Evolutionary conservation across 2,113 vertebrate genomes (phyloP).

Genomic region (Indri indri): DNA sequence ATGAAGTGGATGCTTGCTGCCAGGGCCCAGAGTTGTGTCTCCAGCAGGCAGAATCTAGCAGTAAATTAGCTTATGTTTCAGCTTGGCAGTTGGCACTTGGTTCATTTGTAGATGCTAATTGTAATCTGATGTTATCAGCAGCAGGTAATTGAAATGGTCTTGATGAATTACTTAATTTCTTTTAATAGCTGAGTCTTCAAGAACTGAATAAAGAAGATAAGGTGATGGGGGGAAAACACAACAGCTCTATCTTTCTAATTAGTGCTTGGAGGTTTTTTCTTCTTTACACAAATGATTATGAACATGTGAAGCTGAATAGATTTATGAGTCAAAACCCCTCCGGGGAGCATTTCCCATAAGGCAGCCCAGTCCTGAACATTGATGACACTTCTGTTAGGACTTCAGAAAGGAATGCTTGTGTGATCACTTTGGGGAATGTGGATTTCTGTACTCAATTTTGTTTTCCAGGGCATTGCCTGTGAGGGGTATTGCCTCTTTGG

Average conservation of each 20-base stretch:
- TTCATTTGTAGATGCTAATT: slow-evolving; percentile 90
- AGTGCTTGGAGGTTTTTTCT: slow-evolving; percentile 77
- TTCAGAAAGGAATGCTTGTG: slow-evolving; percentile 30
- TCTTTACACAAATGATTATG: slow-evolving; percentile 75
- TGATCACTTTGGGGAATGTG: neutral
- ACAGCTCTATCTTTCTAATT: slow-evolving; percentile 87
- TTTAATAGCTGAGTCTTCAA: slow-evolving; percentile 93
- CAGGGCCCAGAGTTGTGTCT: slow-evolving; percentile 64
- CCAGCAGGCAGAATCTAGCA: slow-evolving; percentile 70
- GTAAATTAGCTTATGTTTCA: slow-evolving; percentile 85
- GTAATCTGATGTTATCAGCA: slow-evolving; percentile 93
- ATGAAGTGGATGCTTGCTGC: slow-evolving; percentile 71
- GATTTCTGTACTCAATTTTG: neutral
- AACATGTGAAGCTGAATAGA: slow-evolving; percentile 53
- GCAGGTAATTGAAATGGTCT: slow-evolving; percentile 96
- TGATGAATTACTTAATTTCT: slow-evolving; percentile 98
- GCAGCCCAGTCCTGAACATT: slow-evolving; percentile 24
- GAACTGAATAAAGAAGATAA: slow-evolving; percentile 93
- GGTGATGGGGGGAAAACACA: slow-evolving; percentile 84
- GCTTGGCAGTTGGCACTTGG: slow-evolving; percentile 81
- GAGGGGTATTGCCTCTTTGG: neutral
- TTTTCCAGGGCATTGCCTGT: neutral
- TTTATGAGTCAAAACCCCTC: slow-evolving; percentile 71
- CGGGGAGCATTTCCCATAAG: slow-evolving; percentile 33
- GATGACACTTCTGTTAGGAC: slow-evolving; percentile 44